phyloP scores from a whole-genome alignment of 2,113 vertebrate genomes.

The Podarcis muralis region DNA sequence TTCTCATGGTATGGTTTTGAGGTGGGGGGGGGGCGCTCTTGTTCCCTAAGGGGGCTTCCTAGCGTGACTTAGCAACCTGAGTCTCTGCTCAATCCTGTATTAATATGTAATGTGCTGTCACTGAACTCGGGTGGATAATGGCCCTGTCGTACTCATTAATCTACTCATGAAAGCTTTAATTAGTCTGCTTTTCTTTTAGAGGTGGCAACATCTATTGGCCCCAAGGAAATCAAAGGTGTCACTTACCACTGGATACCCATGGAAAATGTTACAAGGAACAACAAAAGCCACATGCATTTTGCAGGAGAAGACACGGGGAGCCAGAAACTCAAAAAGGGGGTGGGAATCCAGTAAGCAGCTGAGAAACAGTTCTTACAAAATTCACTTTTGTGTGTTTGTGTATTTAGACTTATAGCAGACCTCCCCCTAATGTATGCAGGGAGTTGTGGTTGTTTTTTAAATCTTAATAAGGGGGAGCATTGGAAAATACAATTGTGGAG shows the following conservation, averaged over 20 bases:
- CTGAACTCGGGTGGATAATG: slow-evolving; percentile 47
- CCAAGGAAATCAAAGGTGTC: neutral
- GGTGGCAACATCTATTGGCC: neutral
- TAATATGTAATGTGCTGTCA: slow-evolving; percentile 18
- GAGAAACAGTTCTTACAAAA: neutral
- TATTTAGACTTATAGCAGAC: neutral
- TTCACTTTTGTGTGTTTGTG: neutral
- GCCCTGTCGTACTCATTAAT: slow-evolving; percentile 33
- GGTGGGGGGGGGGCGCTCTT: slow-evolving; percentile 45
- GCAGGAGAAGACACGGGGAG: neutral
- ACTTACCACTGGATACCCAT: neutral
- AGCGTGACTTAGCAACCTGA: slow-evolving; percentile 64
- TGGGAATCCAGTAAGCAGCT: neutral
- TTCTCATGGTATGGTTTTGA: slow-evolving; percentile 59
- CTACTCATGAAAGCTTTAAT: slow-evolving; percentile 3
- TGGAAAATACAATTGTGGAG: neutral
- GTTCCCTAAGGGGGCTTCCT: slow-evolving; percentile 52
- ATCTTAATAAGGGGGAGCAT: neutral
- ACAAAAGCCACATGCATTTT: neutral
- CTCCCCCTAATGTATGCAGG: neutral
- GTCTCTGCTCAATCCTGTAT: slow-evolving; percentile 45
- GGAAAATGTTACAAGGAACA: neutral
- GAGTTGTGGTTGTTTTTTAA: neutral
- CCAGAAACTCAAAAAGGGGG: neutral
- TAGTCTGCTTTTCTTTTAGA: slow-evolving; percentile 15